A percentile compares a stretch with the other conserved stretches of the same genome.
Evolutionary conservation across 2,888 invertebrate species (phyloP).

Genomic region (Cantharis rufa): DNA sequence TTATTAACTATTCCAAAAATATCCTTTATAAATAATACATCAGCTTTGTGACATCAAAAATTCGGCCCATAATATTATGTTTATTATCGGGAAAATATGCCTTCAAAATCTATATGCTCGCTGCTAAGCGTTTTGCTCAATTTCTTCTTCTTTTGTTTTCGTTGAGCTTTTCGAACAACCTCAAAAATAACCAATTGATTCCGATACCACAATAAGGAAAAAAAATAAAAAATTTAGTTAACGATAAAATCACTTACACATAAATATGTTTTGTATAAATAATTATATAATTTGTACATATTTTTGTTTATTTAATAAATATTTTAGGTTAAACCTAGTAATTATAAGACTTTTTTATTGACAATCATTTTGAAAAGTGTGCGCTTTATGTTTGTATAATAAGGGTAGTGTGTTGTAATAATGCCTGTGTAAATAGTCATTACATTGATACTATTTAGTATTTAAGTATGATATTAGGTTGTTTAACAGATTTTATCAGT

Average conservation of each 20-base stretch:
- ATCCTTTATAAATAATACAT: not conserved
- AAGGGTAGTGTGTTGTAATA: slow-evolving; percentile 22
- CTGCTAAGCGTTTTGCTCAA: not conserved
- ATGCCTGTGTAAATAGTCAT: slow-evolving; percentile 24
- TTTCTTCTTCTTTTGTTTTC: not conserved
- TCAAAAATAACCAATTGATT: not conserved
- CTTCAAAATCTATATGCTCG: not conserved
- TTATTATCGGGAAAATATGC: not conserved
- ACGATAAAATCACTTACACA: not conserved
- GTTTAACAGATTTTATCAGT: slow-evolving; percentile 20
- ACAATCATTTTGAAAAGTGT: slow-evolving; percentile 5
- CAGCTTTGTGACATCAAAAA: not conserved
- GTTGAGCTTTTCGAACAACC: no score
- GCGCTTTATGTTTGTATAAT: slow-evolving; percentile 9
- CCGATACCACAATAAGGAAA: not conserved
- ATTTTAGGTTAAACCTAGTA: not conserved
- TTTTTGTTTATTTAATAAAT: not conserved
- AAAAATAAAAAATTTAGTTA: not conserved
- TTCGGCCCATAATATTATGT: not conserved
- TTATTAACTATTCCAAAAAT: not conserved
- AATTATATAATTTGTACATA: not conserved
- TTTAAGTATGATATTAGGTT: slow-evolving; percentile 7
- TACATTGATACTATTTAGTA: slow-evolving; percentile 20
- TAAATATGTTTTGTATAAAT: not conserved
- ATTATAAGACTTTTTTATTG: not conserved